Evolutionary conservation across 2,888 invertebrate species (phyloP).

Genomic region (Spodoptera picta): DNA sequence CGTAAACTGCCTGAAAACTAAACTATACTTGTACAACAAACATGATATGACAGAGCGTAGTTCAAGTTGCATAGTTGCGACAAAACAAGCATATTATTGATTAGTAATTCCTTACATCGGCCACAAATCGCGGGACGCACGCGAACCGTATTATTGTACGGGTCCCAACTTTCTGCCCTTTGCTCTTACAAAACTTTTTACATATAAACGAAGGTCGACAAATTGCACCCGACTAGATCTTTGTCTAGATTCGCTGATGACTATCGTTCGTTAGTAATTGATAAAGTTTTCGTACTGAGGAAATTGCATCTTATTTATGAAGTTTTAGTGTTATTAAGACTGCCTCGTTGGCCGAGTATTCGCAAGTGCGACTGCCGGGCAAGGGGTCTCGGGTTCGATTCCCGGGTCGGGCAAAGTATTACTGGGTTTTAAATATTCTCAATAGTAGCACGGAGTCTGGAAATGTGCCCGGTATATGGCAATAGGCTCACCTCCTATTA

Average conservation of each 20-base stretch:
- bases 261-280: conserved; percentile 23
- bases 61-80: conserved; percentile 50
- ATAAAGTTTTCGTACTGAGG: conserved; percentile 24
- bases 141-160: conserved; percentile 49
- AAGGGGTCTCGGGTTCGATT: too few species aligned
- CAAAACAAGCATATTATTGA: conserved; percentile 56
- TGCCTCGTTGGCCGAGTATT: too few species aligned
- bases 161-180: conserved; percentile 16
- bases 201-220: conserved; percentile 46
- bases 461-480: too few species aligned
- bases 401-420: too few species aligned
- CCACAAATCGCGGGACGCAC: conserved; percentile 53
- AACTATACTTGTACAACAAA: conserved; percentile 7
- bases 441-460: too few species aligned
- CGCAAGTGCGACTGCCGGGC: too few species aligned
- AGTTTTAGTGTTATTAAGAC: not conserved
- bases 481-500: too few species aligned
- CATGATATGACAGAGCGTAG: conserved; percentile 23
- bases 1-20: not conserved
- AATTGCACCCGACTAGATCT: conserved; percentile 20
- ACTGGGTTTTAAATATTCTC: too few species aligned
- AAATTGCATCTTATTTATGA: conserved; percentile 22
- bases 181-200: conserved; percentile 35
- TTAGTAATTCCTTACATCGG: conserved; percentile 58
- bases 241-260: conserved; percentile 14